Evolutionary conservation across 2,888 invertebrate genomes (phyloP), one percentile per base, ranked within the genome.

Genomic region (Stomorhina lunata): DNA sequence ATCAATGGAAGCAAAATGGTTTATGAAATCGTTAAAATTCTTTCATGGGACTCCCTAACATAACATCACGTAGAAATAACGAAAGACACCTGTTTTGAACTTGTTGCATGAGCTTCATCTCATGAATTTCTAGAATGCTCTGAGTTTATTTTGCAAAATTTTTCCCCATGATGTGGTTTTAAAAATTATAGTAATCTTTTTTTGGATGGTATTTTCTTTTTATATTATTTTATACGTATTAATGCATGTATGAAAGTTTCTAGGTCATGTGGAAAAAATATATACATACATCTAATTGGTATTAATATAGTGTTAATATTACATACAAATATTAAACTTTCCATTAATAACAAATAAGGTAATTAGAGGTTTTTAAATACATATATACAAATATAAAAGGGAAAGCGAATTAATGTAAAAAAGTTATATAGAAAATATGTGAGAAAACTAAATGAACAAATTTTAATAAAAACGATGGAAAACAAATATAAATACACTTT

Each of bases 21-120:
- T n/a, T n/a, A n/a, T n/a, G n/a, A n/a, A n/a, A n/a, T n/a, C n/a
- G n/a, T n/a, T n/a, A n/a, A n/a, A n/a, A n/a, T n/a, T n/a, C n/a
- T n/a, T n/a, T n/a, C n/a, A n/a, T n/a, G n/a, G n/a, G n/a, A n/a
- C n/a, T n/a, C n/a, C n/a, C n/a, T n/a, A n/a, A n/a, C n/a, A n/a
- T n/a, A n/a, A n/a, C n/a, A n/a, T n/a, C n/a, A n/a, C n/a, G n/a
- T n/a, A n/a, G n/a, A n/a, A n/a, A n/a, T n/a, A 32, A 4, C 12
- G 25, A 50, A 34, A 57, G 27, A 32, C 34, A 71, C 43, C 40
- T 71, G 15, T 15, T 32, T 22, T 34, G 22, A 29, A 59, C 57
- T 48, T 45, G 57, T 59, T 71, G 71, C 45, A 59, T 45, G 57
- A 45, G 57, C 57, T 45, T 45, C 25, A 22, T 27, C 69, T 57